Percentiles rank a stretch among this genome's conserved stretches.
phyloP scores from a whole-genome alignment of 2,113 vertebrate species.

The Dascyllus trimaculatus region DNA sequence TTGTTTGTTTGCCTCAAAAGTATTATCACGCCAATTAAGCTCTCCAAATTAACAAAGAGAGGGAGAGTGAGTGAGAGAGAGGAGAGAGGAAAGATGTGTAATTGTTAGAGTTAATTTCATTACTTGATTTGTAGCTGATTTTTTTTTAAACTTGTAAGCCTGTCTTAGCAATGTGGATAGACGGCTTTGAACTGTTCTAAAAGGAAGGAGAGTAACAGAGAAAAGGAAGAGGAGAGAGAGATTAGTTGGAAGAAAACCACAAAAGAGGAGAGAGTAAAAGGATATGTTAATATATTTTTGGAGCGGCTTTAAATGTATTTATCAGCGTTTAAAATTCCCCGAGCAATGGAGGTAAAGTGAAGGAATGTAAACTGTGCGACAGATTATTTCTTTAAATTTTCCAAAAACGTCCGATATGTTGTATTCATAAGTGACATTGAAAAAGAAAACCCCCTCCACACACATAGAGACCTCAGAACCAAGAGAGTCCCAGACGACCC shows the following conservation, averaged over 20 bases:
- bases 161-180: constrained; percentile 3
- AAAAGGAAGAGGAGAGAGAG: neutral
- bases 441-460: constrained; percentile 37
- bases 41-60: constrained; percentile 44
- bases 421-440: constrained; percentile 29
- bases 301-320: constrained; percentile 36
- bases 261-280: constrained; percentile 26
- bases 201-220: neutral
- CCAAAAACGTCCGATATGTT: constrained; percentile 7
- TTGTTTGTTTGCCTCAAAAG: constrained; percentile 62
- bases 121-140: constrained; percentile 43
- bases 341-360: neutral
- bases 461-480: neutral
- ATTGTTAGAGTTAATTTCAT: constrained; percentile 59
- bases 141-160: neutral
- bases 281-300: constrained; percentile 34
- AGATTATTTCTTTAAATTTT: constrained; percentile 16
- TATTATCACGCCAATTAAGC: constrained; percentile 58
- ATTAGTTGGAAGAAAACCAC: constrained; percentile 17
- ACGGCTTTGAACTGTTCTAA: neutral
- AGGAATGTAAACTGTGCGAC: constrained; percentile 7
- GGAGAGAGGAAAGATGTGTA: constrained; percentile 33
- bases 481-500: constrained; percentile 2
- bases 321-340: constrained; percentile 20
- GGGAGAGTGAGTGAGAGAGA: constrained; percentile 1